These are phyloP conservation scores for Synchiropus splendidus DNA, from an alignment of 2,113 vertebrate genomes.

Conservation along the genomic window DNA sequence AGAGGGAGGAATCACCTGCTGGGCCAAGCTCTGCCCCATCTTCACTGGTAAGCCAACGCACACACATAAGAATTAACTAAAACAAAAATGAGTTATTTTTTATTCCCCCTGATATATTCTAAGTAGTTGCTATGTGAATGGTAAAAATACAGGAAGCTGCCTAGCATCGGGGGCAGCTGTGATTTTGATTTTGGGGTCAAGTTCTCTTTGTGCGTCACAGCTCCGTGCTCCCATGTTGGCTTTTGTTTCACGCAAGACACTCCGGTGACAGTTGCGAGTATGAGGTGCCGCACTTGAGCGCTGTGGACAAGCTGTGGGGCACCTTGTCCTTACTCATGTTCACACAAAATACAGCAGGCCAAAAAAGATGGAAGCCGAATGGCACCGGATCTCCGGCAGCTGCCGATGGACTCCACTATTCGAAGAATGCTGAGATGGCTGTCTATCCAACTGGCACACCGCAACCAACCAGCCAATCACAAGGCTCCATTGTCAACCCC, in stretches of 20 bases:
- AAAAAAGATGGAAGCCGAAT: slow-evolving; percentile 21
- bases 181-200: too few relatives aligned
- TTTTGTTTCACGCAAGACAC: slow-evolving; percentile 8
- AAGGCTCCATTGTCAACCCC: slow-evolving; percentile 9
- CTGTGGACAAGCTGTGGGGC: slow-evolving; percentile 16
- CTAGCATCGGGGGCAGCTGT: slow-evolving; percentile 13
- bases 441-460: slow-evolving; percentile 14
- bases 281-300: slow-evolving; percentile 7
- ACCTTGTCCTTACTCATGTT: slow-evolving; percentile 29
- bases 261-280: not conserved
- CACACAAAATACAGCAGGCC: slow-evolving; percentile 13
- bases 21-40: slow-evolving; percentile 95
- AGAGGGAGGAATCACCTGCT: slow-evolving; percentile 97
- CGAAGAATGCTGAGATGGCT: slow-evolving; percentile 16
- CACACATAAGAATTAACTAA: not conserved
- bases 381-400: slow-evolving; percentile 25
- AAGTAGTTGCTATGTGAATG: slow-evolving; percentile 56
- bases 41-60: slow-evolving; percentile 81
- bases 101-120: slow-evolving; percentile 6
- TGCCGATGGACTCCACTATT: slow-evolving; percentile 26
- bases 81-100: not conserved
- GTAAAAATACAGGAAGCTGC: slow-evolving; percentile 18
- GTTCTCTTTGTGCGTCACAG: too few relatives aligned
- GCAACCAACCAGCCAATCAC: slow-evolving; percentile 11
- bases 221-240: too few relatives aligned